A percentile compares a stretch with the other conserved stretches of the same genome.
phyloP scores from a whole-genome alignment of 2,888 invertebrate species.

The Bhutanitis thaidina region DNA sequence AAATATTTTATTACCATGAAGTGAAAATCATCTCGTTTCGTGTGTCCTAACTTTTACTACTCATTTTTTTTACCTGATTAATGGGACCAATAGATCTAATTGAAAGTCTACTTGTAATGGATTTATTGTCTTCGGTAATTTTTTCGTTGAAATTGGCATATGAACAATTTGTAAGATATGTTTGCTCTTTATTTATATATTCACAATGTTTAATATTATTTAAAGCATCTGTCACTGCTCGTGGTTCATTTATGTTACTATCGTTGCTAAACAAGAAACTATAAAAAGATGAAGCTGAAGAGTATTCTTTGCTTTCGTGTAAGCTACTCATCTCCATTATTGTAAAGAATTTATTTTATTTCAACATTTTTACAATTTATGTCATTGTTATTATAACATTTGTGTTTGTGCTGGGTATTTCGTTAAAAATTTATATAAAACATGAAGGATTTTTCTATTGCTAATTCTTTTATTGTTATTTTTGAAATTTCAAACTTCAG shows the following conservation, averaged over 20 bases:
- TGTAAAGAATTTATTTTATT: too few species aligned
- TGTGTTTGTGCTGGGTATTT: too few species aligned
- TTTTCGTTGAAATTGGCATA: not conserved
- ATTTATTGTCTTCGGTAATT: not conserved
- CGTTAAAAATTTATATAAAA: too few species aligned
- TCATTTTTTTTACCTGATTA: not conserved
- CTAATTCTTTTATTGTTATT: too few species aligned
- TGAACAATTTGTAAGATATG: not conserved
- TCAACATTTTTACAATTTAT: too few species aligned
- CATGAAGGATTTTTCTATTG: too few species aligned
- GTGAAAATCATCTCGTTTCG: not conserved
- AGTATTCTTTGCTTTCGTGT: not conserved
- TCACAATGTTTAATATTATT: not conserved
- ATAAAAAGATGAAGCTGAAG: not conserved
- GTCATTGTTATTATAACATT: too few species aligned
- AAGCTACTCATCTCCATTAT: constrained; percentile 1
- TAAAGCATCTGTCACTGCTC: not conserved
- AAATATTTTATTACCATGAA: too few species aligned
- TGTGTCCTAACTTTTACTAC: too few species aligned
- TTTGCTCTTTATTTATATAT: not conserved
- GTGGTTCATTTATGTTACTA: not conserved
- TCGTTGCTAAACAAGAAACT: constrained; percentile 1
- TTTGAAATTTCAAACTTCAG: too few species aligned
- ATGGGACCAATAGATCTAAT: not conserved
- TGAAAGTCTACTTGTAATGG: not conserved